Base-by-base conservation (phyloP, 2,888 invertebrate genomes). In the Anoncus sp. region DNA sequence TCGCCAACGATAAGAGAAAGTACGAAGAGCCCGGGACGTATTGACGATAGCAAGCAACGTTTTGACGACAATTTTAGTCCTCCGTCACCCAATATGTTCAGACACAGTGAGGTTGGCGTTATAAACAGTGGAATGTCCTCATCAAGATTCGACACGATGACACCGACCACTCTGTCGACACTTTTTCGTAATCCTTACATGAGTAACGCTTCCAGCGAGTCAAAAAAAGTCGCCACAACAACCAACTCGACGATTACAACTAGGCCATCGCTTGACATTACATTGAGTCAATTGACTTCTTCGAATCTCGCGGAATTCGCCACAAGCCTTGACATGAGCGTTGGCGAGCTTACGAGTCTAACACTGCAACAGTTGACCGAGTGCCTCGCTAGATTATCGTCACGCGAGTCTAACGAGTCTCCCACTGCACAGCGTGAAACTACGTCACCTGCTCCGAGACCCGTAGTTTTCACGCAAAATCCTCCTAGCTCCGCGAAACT, bases 281-380 rank as follows among this genome's bases (percentile, higher is more conserved):
- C 97, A 1, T 92, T 97, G 75, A 95, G 95, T 85, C 97, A 97
- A 89, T 93, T 97, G 75, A 95, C 97, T 35, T 95, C 96, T 2
- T 94, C 96, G 87, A 96, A 96, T 83, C 94, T 97, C 87, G 95
- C 96, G 83, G 97, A 97, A 80, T 92, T 97, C 72, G 96, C 97
- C 0, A 88, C 92, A 18, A 95, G 96, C 92, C 92, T 94, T 74
- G 95, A 95, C 83, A 96, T 97, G 86, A 96, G 97, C 0, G 93
- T 96, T 0, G 93, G 94, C 60, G 95, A 96, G 74, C 91, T 98
- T 57, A 96, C 96, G 65, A 96, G 95, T 73, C 96, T 97, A 95
- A 97, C 97, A 0, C 92, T 98, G 75, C 96, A 97, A 22, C 97
- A 97, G 90, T 92, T 98, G 47, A 97, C 97, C 0, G 95, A 95